phyloP scores from a whole-genome alignment of 2,797 vertebrate genomes.

The Philypnodon macrostomus region DNA sequence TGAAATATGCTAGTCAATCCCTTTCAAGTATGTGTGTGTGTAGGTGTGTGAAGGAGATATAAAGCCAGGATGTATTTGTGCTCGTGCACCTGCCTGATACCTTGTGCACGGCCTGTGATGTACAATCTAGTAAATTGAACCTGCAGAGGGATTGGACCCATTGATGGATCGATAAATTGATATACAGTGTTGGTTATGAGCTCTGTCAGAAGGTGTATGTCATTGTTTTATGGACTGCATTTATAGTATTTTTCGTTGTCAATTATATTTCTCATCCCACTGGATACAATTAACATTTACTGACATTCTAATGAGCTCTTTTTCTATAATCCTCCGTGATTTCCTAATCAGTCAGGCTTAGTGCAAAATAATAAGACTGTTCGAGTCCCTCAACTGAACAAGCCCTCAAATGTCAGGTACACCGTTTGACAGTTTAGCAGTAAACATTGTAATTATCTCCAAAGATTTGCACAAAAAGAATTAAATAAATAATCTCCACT shows the following conservation, averaged over 20 bases:
- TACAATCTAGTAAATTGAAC: constrained; percentile 65
- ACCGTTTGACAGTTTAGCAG: constrained; percentile 54
- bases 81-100: constrained; percentile 34
- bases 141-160: constrained; percentile 38
- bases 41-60: constrained; percentile 7
- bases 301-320: constrained; percentile 68
- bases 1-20: constrained; percentile 64
- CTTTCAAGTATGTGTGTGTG: constrained; percentile 9
- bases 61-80: constrained; percentile 15
- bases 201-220: constrained; percentile 62
- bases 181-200: constrained; percentile 63
- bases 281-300: constrained; percentile 74
- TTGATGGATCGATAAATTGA: constrained; percentile 70
- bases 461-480: constrained; percentile 34
- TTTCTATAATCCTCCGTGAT: constrained; percentile 62
- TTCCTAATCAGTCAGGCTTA: constrained; percentile 64
- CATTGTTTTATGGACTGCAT: constrained; percentile 64
- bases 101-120: constrained; percentile 47
- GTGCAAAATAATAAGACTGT: constrained; percentile 55
- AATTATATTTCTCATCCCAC: constrained; percentile 57
- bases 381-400: constrained; percentile 47
- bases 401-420: constrained; percentile 50
- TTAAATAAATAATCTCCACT: constrained; percentile 16
- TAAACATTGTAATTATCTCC: constrained; percentile 61
- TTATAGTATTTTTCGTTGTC: constrained; percentile 53